Base-by-base conservation (phyloP, 2,888 invertebrate species). In the Athrips mouffetella region DNA sequence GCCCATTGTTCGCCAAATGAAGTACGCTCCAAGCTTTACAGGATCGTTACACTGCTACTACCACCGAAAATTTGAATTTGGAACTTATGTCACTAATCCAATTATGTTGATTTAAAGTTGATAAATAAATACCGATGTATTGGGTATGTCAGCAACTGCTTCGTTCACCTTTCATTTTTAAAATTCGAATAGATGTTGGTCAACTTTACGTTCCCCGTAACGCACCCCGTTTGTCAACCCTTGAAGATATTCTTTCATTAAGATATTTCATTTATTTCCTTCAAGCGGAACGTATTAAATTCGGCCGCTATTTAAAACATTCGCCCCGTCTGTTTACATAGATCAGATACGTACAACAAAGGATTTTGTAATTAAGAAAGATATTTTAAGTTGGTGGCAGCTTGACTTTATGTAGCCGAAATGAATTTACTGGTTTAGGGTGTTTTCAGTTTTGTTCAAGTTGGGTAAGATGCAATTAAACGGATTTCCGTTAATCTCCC, bases 271-370 rank as follows among this genome's bases (percentile, higher is more conserved):
- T 80, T 78, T 78, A 81, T 80, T 80, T 77, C 73, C 68, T 75
- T 78, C 74, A 73, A 79, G 76, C 83, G 82, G 80, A 84, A 84
- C 81, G 72, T 85, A 84, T 86, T 31, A 21, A 31, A 45, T 35
- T 86, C 80, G 86, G 83, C 75, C 73, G 82, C 82, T 85, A 84
- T 87, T 87, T 86, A 84, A 88, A 85, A 80, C 85, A 85, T 87
- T 82, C 80, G 73, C 83, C 80, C 80, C 81, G 81, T 80, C 84
- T 80, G 79, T 80, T 88, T 85, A 87, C 86, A 87, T 87, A 87
- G 87, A 87, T 87, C 87, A 86, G 87, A 86, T 87, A 86, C 86
- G 85, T 82, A 83, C 82, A 87, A 88, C 86, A 88, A 88, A 88
- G 84, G 87, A 81, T 87, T 87, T 85, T 84, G 86, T 86, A 88